These are phyloP conservation scores for Pharmacophagus antenor DNA, from an alignment of 2,888 invertebrate genomes.

Conservation along the genomic window DNA sequence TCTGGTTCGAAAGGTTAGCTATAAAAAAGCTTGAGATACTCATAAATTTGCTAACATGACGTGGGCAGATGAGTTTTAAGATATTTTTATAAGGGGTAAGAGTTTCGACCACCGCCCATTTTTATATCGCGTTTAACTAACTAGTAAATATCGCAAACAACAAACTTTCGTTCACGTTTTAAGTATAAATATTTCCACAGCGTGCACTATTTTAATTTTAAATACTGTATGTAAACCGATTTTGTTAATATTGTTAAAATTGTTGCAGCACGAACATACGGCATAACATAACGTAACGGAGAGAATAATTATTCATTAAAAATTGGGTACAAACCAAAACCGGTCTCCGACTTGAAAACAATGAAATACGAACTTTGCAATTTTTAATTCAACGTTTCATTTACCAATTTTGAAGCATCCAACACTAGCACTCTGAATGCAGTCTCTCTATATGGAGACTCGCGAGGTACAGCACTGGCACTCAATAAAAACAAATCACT, in stretches of 20 bases:
- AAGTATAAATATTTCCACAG: not conserved
- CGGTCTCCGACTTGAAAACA: conserved; percentile 29
- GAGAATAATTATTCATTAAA: conserved; percentile 16
- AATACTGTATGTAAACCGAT: not conserved
- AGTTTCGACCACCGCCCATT: not conserved
- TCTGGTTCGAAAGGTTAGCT: not conserved
- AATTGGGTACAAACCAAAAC: conserved; percentile 11
- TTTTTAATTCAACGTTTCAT: conserved; percentile 25
- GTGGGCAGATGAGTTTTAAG: not conserved
- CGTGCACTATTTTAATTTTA: not conserved
- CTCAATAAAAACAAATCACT: conserved; percentile 30
- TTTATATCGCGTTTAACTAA: not conserved
- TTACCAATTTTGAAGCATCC: conserved; percentile 29
- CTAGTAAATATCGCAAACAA: too few species aligned
- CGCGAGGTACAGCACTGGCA: conserved; percentile 40
- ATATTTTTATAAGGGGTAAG: not conserved
- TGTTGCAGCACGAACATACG: not conserved
- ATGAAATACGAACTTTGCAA: conserved; percentile 25
- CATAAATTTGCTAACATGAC: not conserved
- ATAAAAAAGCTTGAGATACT: not conserved
- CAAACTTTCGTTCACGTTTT: too few species aligned
- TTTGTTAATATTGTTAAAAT: not conserved
- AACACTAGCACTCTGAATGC: conserved; percentile 35
- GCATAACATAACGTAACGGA: not conserved
- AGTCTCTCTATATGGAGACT: conserved; percentile 41